Evolutionary conservation across 2,113 vertebrate species (phyloP).

Genomic region (Nymphicus hollandicus): DNA sequence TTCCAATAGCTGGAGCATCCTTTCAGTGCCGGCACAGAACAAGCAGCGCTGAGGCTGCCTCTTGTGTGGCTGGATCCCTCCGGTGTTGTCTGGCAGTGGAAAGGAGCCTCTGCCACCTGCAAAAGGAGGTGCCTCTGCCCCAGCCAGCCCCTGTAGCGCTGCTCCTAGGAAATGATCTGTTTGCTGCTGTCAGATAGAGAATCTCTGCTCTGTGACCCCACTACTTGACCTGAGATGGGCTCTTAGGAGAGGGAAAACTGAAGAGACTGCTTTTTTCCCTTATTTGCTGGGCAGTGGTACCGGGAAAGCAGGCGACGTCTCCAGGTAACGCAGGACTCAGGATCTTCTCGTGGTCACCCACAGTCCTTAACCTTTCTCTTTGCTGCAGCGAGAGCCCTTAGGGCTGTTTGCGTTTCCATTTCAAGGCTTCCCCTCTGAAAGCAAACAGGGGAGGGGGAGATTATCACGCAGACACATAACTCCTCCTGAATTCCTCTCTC

Average conservation of each 20-base stretch:
- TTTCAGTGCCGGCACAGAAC: background rate
- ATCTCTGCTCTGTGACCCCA: background rate
- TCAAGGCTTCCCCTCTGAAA: background rate
- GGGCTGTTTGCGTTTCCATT: background rate
- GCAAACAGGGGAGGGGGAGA: background rate
- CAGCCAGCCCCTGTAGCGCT: fast-evolving
- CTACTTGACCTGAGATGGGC: background rate
- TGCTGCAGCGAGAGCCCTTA: background rate
- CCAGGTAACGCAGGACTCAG: background rate
- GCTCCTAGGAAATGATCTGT: background rate
- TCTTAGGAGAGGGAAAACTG: background rate
- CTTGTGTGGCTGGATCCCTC: background rate
- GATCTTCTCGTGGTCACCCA: background rate
- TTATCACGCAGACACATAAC: background rate
- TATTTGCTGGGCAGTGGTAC: background rate
- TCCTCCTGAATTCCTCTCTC: background rate
- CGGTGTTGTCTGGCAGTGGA: fast-evolving
- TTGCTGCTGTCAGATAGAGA: background rate
- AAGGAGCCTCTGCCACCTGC: background rate
- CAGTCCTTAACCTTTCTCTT: background rate
- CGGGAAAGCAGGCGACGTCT: background rate
- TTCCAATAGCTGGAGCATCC: background rate
- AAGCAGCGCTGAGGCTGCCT: background rate
- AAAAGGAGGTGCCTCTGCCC: background rate
- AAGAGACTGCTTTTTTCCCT: background rate